Base-by-base conservation (phyloP, 2,888 invertebrate genomes). In the Tipula unca region DNA sequence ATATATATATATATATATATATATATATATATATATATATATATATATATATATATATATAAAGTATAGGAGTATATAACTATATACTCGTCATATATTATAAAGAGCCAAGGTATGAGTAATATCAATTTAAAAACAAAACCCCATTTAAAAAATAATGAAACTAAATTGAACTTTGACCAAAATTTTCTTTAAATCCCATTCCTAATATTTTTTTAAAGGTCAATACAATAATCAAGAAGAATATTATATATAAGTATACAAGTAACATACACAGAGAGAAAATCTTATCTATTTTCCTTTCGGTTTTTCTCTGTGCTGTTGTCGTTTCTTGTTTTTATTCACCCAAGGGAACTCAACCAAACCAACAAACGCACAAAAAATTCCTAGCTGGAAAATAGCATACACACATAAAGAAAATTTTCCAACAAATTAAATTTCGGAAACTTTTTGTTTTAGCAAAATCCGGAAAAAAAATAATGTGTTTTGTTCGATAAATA, bases 331-430 rank as follows among this genome's bases (percentile, higher is more conserved):
- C n/a, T n/a, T n/a, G n/a, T 39, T 54, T 69, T 69, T 69, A 69
- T 69, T 69, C 69, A 69, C 69, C 69, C 69, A 69, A 69, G 69
- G 69, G 69, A 69, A 69, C 69, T 69, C 25, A 69, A 69, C 69
- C 69, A 69, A 69, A 25, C 69, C 13, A 69, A 25, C 69, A 69
- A 69, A 69, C 69, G 3, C 25, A 69, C 25, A 20, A 69, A 69
- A 20, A 69, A 54, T 54, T n/a, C 8, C 48, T 54, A 25, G 69
- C 25, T 69, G 8, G 69, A 69, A 69, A 69, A 25, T 25, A 69
- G 10, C 20, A 69, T 69, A 69, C 10, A 25, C 69, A 69, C 69
- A 69, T 69, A 69, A 69, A 25, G 25, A 69, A 25, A 69, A 69
- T 69, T 69, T 69, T 69, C 69, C 69, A 69, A 69, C 69, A 69